phyloP scores from a whole-genome alignment of 2,888 invertebrate genomes.

The Zootermopsis nevadensis region DNA sequence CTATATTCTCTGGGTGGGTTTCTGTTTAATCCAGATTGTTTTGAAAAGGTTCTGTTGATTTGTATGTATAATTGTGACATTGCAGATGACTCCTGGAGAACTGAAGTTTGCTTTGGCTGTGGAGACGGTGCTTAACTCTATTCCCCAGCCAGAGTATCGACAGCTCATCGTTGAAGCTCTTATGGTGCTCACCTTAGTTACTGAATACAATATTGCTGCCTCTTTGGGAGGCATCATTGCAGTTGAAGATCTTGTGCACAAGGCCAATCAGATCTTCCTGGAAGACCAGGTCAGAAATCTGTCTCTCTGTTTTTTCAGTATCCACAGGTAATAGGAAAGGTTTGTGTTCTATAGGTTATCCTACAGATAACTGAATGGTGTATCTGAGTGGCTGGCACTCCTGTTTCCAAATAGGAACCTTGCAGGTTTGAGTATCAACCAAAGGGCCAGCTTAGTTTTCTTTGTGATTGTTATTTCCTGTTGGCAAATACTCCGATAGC shows the following conservation, averaged over 20 bases:
- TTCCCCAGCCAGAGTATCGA: constrained; percentile 98
- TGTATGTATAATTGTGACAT: background rate
- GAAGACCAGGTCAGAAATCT: constrained; percentile 85
- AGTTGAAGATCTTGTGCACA: constrained; percentile 92
- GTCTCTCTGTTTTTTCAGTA: too few relatives aligned
- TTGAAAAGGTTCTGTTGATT: constrained; percentile 3
- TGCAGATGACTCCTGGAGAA: constrained; percentile 95
- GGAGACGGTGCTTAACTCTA: constrained; percentile 95
- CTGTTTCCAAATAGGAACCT: too few relatives aligned
- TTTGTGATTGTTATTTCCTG: too few relatives aligned
- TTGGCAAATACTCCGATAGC: too few relatives aligned
- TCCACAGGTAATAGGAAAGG: too few relatives aligned
- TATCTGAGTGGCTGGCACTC: too few relatives aligned
- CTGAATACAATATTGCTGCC: constrained; percentile 85
- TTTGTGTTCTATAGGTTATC: too few relatives aligned
- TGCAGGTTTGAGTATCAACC: too few relatives aligned
- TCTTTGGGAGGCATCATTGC: constrained; percentile 83
- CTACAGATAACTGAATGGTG: too few relatives aligned
- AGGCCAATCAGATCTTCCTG: constrained; percentile 94
- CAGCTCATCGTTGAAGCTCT: constrained; percentile 97
- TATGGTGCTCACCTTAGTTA: constrained; percentile 93
- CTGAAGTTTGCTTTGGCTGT: constrained; percentile 98
- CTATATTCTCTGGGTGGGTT: too few relatives aligned
- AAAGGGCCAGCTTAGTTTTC: too few relatives aligned
- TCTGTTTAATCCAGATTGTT: background rate